These are phyloP conservation scores for Nymphalis io DNA, from an alignment of 1,140 invertebrate species.

Conservation along the genomic window DNA sequence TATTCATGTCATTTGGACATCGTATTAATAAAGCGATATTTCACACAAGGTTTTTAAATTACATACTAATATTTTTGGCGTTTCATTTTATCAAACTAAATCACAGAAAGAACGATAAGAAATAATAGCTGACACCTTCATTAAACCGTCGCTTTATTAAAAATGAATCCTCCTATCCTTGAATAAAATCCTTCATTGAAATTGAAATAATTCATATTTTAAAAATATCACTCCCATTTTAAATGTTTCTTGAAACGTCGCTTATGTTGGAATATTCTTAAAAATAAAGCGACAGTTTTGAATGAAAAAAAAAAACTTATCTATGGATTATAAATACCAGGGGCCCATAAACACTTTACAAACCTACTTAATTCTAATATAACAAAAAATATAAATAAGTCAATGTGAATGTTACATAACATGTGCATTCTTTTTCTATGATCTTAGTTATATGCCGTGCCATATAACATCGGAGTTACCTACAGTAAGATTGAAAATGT, in stretches of 20 bases:
- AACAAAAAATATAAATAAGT: constrained; percentile 79
- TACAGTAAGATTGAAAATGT: constrained; percentile 44
- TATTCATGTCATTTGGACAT: constrained; percentile 34
- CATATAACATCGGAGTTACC: constrained; percentile 48
- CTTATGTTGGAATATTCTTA: neutral
- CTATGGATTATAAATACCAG: constrained; percentile 47
- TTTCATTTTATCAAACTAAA: constrained; percentile 71
- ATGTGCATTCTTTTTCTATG: constrained; percentile 72
- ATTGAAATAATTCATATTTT: neutral
- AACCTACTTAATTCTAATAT: constrained; percentile 71
- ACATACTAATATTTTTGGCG: constrained; percentile 61
- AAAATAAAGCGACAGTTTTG: constrained; percentile 36
- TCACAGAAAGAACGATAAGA: constrained; percentile 71
- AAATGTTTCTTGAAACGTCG: neutral
- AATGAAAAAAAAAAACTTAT: constrained; percentile 34
- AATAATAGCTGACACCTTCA: constrained; percentile 48
- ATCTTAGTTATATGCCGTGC: constrained; percentile 60
- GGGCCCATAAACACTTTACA: constrained; percentile 50
- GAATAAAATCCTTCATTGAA: neutral
- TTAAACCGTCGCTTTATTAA: constrained; percentile 31
- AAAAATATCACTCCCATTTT: neutral
- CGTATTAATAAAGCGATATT: constrained; percentile 40
- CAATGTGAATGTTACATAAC: constrained; percentile 76
- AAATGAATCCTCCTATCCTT: neutral
- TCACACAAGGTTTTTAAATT: constrained; percentile 33